phyloP scores from a whole-genome alignment of 2,888 invertebrate species.

The Parnassius glacialis region DNA sequence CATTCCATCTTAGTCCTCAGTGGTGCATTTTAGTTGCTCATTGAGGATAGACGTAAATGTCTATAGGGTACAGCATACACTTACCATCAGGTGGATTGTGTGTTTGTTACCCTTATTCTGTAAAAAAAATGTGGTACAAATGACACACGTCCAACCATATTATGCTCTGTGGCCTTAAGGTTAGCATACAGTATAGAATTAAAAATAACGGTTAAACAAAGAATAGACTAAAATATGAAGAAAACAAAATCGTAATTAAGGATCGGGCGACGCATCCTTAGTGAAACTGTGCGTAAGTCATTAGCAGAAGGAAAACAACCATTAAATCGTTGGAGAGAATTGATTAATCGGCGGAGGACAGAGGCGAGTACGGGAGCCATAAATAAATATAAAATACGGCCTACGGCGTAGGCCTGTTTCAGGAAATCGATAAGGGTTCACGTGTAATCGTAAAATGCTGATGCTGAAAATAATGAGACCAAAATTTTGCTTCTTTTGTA shows the following conservation, averaged over 20 bases:
- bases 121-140: too few relatives aligned
- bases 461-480: constrained; percentile 1
- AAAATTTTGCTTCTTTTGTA: not conserved
- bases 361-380: constrained; percentile 13
- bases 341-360: constrained; percentile 23
- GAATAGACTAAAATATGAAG: not conserved
- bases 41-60: too few relatives aligned
- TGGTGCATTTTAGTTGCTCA: too few relatives aligned
- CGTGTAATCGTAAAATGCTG: not conserved
- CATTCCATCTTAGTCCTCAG: too few relatives aligned
- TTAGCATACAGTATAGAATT: too few relatives aligned
- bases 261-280: not conserved
- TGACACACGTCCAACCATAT: too few relatives aligned
- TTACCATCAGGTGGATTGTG: too few relatives aligned
- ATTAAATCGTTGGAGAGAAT: constrained; percentile 20
- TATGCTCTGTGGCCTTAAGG: too few relatives aligned
- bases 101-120: too few relatives aligned
- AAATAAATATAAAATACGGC: constrained; percentile 22
- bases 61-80: too few relatives aligned
- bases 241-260: not conserved
- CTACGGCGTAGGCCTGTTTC: not conserved
- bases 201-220: not conserved
- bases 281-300: constrained; percentile 40
- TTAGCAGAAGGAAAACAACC: constrained; percentile 38
- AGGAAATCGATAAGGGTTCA: constrained; percentile 5